Base-by-base conservation (phyloP, 2,888 invertebrate genomes). In the Nemotelus pantherinus region DNA sequence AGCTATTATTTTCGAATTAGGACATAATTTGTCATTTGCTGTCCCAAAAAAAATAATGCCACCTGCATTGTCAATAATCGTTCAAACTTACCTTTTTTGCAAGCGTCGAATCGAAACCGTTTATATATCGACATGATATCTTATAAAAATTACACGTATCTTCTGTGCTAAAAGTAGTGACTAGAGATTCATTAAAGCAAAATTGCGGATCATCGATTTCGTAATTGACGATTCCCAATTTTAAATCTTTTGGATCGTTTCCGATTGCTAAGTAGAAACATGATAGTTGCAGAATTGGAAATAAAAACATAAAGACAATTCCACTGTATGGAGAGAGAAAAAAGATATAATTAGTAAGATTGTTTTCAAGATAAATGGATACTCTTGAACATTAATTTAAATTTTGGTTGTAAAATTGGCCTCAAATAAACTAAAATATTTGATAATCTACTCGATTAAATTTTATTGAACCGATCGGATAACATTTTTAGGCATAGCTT, bases 261-360 rank as follows among this genome's bases (percentile, higher is more conserved):
- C 95, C 95, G 74, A 95, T 91, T 47, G 95, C 93, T 77, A 92
- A 85, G 87, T 95, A 93, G 86, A 97, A 96, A 55, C 94, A 89
- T 58, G 92, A 88, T 79, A 93, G 90, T 90, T 96, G 93, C 44
- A 96, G 88, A 25, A 96, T 88, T 10, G 97, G 97, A 83, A 97
- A 93, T 77, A 94, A 82, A 78, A 96, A 87, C 80, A 95, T 92
- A 86, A 97, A 97, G 80, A 93, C 86, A 47, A 96, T 88, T 55
- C 95, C 94, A 5, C 95, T 95, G 87, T n/a, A 88, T 88, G 79
- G 53, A 50, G 76, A 79, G 53, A 50, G 76, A 47, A 48, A 63
- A 50, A 25, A 0, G 25, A 58, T 53, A 58, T 10, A 57, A 57
- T 68, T 50, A 45, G 45, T 58, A 48, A 53, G 7, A 55, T 3